Conservation (phyloP, 2,797 vertebrate genomes). For the Typhlichthys eigenmanni region DNA sequence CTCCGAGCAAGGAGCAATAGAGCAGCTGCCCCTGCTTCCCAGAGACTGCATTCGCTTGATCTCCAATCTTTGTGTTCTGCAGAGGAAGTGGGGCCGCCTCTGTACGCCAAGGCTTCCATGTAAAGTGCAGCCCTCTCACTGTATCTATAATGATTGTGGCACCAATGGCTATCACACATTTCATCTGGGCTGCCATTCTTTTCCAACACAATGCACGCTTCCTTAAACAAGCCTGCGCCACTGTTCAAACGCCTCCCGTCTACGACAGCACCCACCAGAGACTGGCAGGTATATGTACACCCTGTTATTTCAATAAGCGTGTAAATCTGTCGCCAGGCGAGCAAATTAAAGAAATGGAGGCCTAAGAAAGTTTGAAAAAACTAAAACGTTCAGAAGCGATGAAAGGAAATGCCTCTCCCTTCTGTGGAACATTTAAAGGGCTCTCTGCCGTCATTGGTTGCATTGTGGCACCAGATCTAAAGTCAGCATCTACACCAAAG, state of each 20-base stretch:
- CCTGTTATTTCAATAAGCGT: conserved; percentile 1
- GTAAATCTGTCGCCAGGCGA: conserved; percentile 12
- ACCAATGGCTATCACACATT: not conserved
- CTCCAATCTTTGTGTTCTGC: too few species aligned
- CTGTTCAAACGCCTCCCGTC: not conserved
- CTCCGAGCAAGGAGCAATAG: too few species aligned
- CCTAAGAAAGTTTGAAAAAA: not conserved
- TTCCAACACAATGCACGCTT: conserved; percentile 22
- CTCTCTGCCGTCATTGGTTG: conserved; percentile 8
- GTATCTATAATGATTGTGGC: not conserved
- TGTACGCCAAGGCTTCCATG: not conserved
- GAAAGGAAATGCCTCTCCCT: conserved; percentile 10
- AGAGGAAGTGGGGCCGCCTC: too few species aligned
- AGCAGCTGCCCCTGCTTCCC: too few species aligned
- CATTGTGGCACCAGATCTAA: conserved; percentile 2
- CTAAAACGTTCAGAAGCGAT: not conserved
- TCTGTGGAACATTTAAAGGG: conserved; percentile 1
- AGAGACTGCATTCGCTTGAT: not conserved
- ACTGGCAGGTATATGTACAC: not conserved
- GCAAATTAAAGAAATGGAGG: conserved; percentile 9
- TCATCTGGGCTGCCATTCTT: conserved; percentile 13
- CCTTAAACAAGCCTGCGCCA: conserved; percentile 3
- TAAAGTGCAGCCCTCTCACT: not conserved
- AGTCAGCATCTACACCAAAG: not conserved
- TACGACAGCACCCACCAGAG: not conserved